phyloP scores from a whole-genome alignment of 2,888 invertebrate genomes.

The Xanthorhoe designata region DNA sequence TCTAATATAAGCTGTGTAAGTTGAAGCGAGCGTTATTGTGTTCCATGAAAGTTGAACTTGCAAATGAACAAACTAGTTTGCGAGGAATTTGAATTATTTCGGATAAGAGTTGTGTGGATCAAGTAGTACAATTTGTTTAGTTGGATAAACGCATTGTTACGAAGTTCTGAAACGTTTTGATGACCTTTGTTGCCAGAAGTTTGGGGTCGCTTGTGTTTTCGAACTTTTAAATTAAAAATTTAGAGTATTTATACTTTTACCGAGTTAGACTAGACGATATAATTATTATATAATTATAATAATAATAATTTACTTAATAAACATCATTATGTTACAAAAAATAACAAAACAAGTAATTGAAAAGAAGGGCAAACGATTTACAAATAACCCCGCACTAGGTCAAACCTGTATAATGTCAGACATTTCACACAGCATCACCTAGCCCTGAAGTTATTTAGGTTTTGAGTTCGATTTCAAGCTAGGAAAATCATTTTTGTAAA shows the following conservation, averaged over 20 bases:
- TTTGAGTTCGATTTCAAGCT: too few species aligned
- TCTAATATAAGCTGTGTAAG: neutral
- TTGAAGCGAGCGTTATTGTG: conserved; percentile 24
- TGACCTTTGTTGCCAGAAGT: neutral
- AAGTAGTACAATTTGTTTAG: conserved; percentile 17
- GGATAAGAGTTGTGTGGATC: conserved; percentile 21
- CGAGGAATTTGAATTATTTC: conserved; percentile 25
- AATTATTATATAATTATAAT: too few species aligned
- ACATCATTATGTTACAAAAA: too few species aligned
- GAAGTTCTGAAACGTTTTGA: conserved; percentile 8
- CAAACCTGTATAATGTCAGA: too few species aligned
- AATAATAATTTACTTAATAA: too few species aligned
- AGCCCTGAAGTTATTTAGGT: too few species aligned
- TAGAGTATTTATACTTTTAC: neutral
- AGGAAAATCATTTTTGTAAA: too few species aligned
- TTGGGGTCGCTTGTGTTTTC: neutral
- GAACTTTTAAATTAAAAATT: neutral
- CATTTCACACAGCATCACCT: too few species aligned
- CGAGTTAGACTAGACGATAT: too few species aligned
- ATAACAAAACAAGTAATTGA: too few species aligned
- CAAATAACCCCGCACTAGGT: too few species aligned
- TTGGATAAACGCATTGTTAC: conserved; percentile 12
- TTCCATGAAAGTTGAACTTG: conserved; percentile 32
- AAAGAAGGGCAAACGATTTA: too few species aligned
- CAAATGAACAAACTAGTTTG: conserved; percentile 34